Evolutionary conservation across 2,113 vertebrate genomes (phyloP), one percentile per base, ranked within the genome.

Genomic region (Azemiops feae): DNA sequence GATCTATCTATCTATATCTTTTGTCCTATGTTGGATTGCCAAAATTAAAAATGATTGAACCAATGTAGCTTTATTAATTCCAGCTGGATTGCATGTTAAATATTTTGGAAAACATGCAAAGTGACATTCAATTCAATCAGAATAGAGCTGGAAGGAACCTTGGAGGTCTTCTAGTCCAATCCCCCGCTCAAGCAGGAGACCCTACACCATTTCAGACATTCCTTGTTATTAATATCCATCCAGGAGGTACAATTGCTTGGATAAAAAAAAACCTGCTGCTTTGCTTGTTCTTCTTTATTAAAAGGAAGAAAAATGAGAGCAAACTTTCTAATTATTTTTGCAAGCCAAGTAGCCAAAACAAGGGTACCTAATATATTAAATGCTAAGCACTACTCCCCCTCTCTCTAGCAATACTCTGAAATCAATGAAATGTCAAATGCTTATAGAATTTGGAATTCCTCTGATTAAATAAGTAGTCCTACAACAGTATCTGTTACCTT

Each of bases 401-500:
- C 85, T 39, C 93, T 95, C 85, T 92, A 47, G 52, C 14, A 92
- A 55, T 20, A 0, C 0, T 27, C 6, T 92, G 16, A 64, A 89
- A 92, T 0, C 5, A 92, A 30, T 86, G 0, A 2, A 0, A 0
- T 0, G 9, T 11, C 34, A 53, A 5, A 47, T 87, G 60, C 89
- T 85, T 11, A 0, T 85, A 91, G 91, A 91, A 64, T 74, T 8
- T 50, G 16, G 3, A 1, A 86, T 91, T 22, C 90, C 96, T 88
- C 90, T 92, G 93, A 94, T 95, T 93, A 93, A 96, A 81, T 11
- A 92, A 4, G 9, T 60, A 0, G 1, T 47, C 5, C 23, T 81
- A 87, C 92, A 88, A 39, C 7, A 81, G 5, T 81, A 89, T 95
- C 95, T 94, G 92, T 96, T 95, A 96, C 58, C 93, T 92, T 90